Percentiles rank a stretch among this genome's conserved stretches.
These are phyloP conservation scores for Porites lutea DNA, from an alignment of 64 coral and sea anemone genomes.

Conservation along the genomic window DNA sequence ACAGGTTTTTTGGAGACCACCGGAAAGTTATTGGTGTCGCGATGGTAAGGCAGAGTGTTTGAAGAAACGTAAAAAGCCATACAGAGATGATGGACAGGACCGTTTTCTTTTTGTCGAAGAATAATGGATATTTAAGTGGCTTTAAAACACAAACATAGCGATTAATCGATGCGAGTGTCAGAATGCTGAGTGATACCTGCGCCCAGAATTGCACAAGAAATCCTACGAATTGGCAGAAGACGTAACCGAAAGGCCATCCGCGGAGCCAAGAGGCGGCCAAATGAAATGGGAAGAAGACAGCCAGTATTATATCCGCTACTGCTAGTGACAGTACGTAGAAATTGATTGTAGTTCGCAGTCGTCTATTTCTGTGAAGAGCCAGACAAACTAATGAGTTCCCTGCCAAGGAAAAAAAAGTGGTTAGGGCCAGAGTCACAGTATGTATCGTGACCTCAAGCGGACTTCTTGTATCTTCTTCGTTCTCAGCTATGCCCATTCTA, in stretches of 20 bases:
- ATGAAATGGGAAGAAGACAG: constrained; percentile 7
- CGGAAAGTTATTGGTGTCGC: neutral
- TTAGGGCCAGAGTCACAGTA: neutral
- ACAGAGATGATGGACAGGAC: neutral
- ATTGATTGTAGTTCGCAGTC: constrained; percentile 30
- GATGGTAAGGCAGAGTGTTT: neutral
- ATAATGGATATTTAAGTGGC: neutral
- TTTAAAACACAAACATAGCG: constrained; percentile 37
- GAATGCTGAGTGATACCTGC: neutral
- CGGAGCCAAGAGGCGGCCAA: neutral
- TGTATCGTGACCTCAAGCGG: neutral
- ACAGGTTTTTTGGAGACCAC: neutral
- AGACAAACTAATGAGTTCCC: constrained; percentile 24
- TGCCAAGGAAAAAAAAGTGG: neutral
- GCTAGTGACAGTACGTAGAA: constrained; percentile 36
- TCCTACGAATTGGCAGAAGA: constrained; percentile 41
- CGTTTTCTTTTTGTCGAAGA: constrained; percentile 30
- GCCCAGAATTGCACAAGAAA: constrained; percentile 18
- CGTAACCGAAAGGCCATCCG: neutral
- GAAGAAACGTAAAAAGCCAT: constrained; percentile 5
- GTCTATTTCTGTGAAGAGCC: constrained; percentile 23
- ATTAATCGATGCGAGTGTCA: constrained; percentile 20
- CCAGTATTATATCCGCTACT: constrained; percentile 28
- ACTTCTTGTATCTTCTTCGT: neutral
- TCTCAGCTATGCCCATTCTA: neutral